Conservation (phyloP, 2,797 vertebrate genomes). For the Eulemur mongoz region DNA sequence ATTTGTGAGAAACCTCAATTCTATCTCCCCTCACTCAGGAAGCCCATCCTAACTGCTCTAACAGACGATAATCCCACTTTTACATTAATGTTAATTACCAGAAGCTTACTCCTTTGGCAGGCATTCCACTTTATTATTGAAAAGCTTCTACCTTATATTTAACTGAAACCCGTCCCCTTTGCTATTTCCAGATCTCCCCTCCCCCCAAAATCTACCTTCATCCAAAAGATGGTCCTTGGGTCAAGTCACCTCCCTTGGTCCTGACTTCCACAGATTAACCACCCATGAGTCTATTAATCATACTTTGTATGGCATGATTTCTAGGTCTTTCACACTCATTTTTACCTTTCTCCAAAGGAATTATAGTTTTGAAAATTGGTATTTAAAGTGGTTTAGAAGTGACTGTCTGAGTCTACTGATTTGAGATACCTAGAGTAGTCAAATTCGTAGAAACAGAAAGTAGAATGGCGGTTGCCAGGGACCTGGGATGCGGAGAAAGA, state of each 20-base stretch:
- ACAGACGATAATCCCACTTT: background rate
- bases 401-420: background rate
- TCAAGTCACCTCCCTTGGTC: background rate
- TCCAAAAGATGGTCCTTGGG: background rate
- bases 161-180: background rate
- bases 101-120: background rate
- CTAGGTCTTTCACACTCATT: background rate
- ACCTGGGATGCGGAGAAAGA: no score
- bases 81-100: background rate
- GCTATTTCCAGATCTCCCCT: background rate
- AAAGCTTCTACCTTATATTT: background rate
- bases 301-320: background rate
- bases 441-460: no score
- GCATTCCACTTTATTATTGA: background rate
- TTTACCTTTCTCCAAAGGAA: background rate
- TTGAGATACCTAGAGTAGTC: no score
- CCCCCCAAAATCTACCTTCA: background rate
- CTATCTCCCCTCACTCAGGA: background rate
- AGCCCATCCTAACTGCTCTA: background rate
- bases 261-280: background rate
- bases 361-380: background rate
- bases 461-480: no score
- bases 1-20: background rate
- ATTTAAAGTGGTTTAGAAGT: background rate
- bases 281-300: background rate